Evolutionary conservation across 2,888 invertebrate species (phyloP), one percentile per base, ranked within the genome.

Genomic region (Pedicia rivosa): DNA sequence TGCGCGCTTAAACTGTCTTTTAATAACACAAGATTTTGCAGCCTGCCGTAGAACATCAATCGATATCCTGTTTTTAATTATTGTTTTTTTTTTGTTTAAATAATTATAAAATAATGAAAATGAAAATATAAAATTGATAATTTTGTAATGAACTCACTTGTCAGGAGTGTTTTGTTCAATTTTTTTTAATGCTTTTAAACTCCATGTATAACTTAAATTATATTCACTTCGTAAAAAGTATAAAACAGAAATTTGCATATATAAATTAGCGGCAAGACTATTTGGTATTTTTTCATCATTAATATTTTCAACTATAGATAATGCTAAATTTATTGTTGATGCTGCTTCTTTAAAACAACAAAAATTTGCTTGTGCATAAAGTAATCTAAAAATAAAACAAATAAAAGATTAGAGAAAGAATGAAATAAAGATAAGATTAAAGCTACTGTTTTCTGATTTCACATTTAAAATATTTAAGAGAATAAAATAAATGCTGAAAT

Each of bases 1-100:
- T 17, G 90, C 91, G 51, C 76, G 74, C 25, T 68, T 64, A 62
- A 90, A 90, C 49, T 81, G 76, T 27, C 90, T 70, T 65, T 88
- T 90, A 31, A 88, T 78, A 29, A 90, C 86, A 64, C 90, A 90
- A 13, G 86, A 78, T 58, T 87, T 90, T 42, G 86, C 80, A 48
- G 86, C 81, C 53, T 86, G 82, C 33, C 90, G 72, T 26, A 90
- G 63, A 37, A 87, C 82, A 57, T 91, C 87, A 37, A 91, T 71
- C 24, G 73, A 69, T 41, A 79, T 69, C 55, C 78, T 76, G 3
- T 24, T 6, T 20, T n/a, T n/a, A n/a, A n/a, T n/a, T n/a, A n/a
- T n/a, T n/a, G n/a, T n/a, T n/a, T n/a, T n/a, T n/a, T n/a, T n/a
- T n/a, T n/a, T n/a, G n/a, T n/a, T n/a, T n/a, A n/a, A n/a, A n/a